These are phyloP conservation scores for Caenorhabditis zanzibari DNA, from an alignment of 2,888 invertebrate genomes.

Conservation along the genomic window DNA sequence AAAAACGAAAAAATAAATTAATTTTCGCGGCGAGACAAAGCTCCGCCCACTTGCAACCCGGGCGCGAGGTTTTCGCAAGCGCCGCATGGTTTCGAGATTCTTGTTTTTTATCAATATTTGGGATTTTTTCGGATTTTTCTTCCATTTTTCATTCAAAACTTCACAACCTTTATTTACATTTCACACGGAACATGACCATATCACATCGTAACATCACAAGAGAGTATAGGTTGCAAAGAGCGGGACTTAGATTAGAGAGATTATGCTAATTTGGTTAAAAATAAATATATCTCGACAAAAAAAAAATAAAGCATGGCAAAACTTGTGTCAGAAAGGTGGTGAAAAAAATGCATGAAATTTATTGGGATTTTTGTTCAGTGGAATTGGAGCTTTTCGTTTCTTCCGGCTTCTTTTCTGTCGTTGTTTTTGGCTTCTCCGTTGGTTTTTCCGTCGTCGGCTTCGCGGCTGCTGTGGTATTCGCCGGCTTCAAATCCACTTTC, in stretches of 20 bases:
- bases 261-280: slow-evolving; percentile 12
- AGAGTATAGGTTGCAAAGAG: no score
- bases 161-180: not conserved
- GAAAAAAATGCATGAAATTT: slow-evolving; percentile 4
- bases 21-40: no score
- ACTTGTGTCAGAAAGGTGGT: not conserved
- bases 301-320: not conserved
- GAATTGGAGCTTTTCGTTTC: not conserved
- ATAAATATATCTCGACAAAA: not conserved
- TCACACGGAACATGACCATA: not conserved
- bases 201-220: no score
- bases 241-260: not conserved
- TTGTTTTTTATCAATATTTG: no score
- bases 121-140: no score
- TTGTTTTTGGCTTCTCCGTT: not conserved
- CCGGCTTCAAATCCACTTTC: slow-evolving; percentile 43
- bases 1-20: no score
- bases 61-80: no score
- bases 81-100: no score
- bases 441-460: not conserved
- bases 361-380: slow-evolving; percentile 4
- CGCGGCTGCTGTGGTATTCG: not conserved
- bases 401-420: not conserved
- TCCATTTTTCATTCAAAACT: not conserved
- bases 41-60: no score